Evolutionary conservation across 1,140 invertebrate genomes (phyloP), one percentile per base, ranked within the genome.

Genomic region (Centruroides vittatus): DNA sequence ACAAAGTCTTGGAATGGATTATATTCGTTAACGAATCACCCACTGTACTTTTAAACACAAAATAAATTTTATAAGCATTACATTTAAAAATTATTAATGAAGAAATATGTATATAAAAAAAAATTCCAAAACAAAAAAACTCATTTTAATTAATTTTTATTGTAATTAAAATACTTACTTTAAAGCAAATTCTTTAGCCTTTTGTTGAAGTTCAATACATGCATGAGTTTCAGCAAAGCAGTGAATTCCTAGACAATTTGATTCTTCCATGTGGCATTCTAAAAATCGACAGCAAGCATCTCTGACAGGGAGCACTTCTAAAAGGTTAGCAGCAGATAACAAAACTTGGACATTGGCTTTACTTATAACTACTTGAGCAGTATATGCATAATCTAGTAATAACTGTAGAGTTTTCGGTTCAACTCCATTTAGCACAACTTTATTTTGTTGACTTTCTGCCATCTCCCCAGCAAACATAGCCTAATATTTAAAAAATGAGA

Each of bases 301-400:
- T 71, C 77, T 61, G 65, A 80, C 71, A 67, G 74, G 70, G 65
- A 80, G 66, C 68, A 81, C 72, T 67, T 81, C 78, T 48, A 82
- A 72, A 6, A 81, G 71, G 66, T 81, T 82, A 3, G 80, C 75
- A 41, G 80, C 80, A n/a, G 80, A 79, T 7, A 82, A 68, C 5
- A 82, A 70, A 67, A 72, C 69, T 65, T 79, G 80, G 5, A 81
- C 80, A 69, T 80, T 81, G 36, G 69, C 71, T 60, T 78, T 73
- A 41, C 75, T 79, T 36, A 82, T 76, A 23, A 66, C 70, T 13
- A 81, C 73, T 52, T 74, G 68, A 52, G 78, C 75, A 6, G 78
- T 79, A 67, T 82, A 82, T 6, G 80, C 78, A 69, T 79, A 82
- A 60, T 81, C 76, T 8, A 82, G 64, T 1, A 81, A 72, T 5